Percentiles rank a stretch among this genome's conserved stretches.
Evolutionary conservation across 2,888 invertebrate species (phyloP).

Genomic region (Drosophila meridionalis): DNA sequence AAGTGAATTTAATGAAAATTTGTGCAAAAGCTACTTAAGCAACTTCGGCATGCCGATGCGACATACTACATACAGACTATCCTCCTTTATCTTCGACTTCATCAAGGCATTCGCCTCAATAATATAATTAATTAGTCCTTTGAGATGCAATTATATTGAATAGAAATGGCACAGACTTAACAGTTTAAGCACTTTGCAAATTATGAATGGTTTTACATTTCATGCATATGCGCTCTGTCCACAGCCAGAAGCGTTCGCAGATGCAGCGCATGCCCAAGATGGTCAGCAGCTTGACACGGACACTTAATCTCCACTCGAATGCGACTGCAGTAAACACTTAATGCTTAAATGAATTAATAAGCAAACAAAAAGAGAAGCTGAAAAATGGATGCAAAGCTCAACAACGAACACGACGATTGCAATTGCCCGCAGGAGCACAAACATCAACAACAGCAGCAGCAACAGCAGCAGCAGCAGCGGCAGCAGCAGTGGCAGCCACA

Average conservation of each 20-base stretch:
- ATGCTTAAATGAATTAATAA: slow-evolving; percentile 39
- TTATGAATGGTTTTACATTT: slow-evolving; percentile 3
- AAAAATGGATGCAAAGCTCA: slow-evolving; percentile 73
- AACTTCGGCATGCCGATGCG: background rate
- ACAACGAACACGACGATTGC: slow-evolving; percentile 65
- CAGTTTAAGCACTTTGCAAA: background rate
- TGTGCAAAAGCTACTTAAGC: background rate
- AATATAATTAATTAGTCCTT: slow-evolving; percentile 5
- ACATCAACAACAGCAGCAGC: slow-evolving; percentile 33
- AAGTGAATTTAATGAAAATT: background rate
- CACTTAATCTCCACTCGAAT: slow-evolving; percentile 19
- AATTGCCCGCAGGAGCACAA: slow-evolving; percentile 45
- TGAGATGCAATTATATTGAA: slow-evolving; percentile 3
- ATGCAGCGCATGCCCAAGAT: slow-evolving; percentile 20
- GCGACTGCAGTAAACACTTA: slow-evolving; percentile 42
- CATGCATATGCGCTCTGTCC: slow-evolving; percentile 17
- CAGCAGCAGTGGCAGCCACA: slow-evolving; percentile 14
- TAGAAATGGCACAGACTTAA: background rate
- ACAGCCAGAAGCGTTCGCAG: slow-evolving; percentile 20
- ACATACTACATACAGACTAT: background rate
- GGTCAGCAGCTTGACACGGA: slow-evolving; percentile 27
- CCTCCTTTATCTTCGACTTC: background rate
- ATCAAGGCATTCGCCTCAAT: background rate
- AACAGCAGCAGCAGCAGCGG: slow-evolving; percentile 17
- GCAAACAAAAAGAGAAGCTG: slow-evolving; percentile 38